phyloP scores from a whole-genome alignment of 2,888 invertebrate species.

The Tenthredo amoena region DNA sequence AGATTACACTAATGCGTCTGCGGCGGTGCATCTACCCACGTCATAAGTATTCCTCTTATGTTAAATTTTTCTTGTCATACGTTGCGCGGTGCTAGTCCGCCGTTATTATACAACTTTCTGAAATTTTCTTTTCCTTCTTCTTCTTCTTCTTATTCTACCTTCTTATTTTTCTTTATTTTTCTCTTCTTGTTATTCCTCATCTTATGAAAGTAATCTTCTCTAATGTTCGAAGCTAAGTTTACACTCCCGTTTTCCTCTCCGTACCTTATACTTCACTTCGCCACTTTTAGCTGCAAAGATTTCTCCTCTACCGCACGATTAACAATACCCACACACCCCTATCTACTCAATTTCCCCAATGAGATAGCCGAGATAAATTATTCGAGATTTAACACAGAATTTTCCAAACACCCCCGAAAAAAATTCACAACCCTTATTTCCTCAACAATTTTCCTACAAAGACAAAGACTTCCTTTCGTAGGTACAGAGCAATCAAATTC shows the following conservation, averaged over 20 bases:
- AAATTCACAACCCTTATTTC: no score
- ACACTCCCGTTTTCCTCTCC: conserved; percentile 39
- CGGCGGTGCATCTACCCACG: conserved; percentile 63
- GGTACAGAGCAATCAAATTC: not conserved
- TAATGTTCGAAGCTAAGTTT: conserved; percentile 60
- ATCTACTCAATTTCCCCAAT: not conserved
- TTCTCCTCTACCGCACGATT: not conserved
- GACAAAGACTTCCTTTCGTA: not conserved
- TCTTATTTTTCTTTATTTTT: no score
- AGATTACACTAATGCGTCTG: conserved; percentile 67
- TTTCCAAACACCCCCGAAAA: not conserved
- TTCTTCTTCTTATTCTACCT: not conserved
- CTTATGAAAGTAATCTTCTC: conserved; percentile 59
- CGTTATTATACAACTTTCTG: no score
- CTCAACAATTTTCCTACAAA: not conserved
- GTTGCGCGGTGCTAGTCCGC: not conserved
- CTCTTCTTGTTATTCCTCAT: not conserved
- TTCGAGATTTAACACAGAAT: not conserved
- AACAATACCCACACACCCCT: not conserved
- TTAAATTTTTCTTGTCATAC: conserved; percentile 33
- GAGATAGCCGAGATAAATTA: not conserved
- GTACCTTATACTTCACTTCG: not conserved
- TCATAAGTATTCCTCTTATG: conserved; percentile 57
- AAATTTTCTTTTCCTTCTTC: not conserved
- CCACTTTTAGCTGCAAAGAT: not conserved